Evolutionary conservation across 2,888 invertebrate genomes (phyloP).

Genomic region (Torymus auratus): DNA sequence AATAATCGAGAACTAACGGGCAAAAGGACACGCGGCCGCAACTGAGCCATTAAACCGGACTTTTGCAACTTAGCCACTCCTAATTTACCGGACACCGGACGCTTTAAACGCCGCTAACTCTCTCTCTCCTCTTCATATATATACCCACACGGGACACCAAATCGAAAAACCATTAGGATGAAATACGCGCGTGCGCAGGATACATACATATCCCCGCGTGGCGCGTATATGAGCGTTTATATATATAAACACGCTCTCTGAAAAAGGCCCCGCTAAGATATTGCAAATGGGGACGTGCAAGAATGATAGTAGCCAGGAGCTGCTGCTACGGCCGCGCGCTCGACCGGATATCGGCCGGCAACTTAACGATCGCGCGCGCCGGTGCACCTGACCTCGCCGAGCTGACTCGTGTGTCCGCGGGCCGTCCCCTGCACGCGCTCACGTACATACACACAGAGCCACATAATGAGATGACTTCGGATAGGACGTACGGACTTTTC

Average conservation of each 20-base stretch:
- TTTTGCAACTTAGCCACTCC: slow-evolving; percentile 16
- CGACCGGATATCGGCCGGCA: slow-evolving; percentile 67
- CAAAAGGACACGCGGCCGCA: neutral
- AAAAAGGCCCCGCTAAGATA: slow-evolving; percentile 31
- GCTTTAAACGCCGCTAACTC: too few species aligned
- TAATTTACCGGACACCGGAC: neutral
- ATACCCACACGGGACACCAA: slow-evolving; percentile 26
- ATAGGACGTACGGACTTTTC: slow-evolving; percentile 60
- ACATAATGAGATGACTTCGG: slow-evolving; percentile 72
- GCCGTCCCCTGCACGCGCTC: slow-evolving; percentile 11
- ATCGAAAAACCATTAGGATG: slow-evolving; percentile 39
- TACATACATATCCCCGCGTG: neutral
- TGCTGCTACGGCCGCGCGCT: slow-evolving; percentile 34
- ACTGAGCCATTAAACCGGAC: slow-evolving; percentile 4
- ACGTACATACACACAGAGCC: slow-evolving; percentile 43
- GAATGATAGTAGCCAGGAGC: slow-evolving; percentile 59
- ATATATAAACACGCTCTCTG: neutral
- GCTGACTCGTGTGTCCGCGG: slow-evolving; percentile 31
- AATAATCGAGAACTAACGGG: neutral
- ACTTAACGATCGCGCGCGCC: slow-evolving; percentile 61
- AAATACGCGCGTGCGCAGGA: slow-evolving; percentile 29
- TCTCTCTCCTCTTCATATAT: neutral
- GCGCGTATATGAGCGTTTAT: neutral
- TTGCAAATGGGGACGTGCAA: slow-evolving; percentile 49
- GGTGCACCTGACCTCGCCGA: slow-evolving; percentile 43